Percentiles rank a stretch among this genome's conserved stretches.
These are phyloP conservation scores for Gymnogyps californianus DNA, from an alignment of 2,113 vertebrate species.

Conservation along the genomic window DNA sequence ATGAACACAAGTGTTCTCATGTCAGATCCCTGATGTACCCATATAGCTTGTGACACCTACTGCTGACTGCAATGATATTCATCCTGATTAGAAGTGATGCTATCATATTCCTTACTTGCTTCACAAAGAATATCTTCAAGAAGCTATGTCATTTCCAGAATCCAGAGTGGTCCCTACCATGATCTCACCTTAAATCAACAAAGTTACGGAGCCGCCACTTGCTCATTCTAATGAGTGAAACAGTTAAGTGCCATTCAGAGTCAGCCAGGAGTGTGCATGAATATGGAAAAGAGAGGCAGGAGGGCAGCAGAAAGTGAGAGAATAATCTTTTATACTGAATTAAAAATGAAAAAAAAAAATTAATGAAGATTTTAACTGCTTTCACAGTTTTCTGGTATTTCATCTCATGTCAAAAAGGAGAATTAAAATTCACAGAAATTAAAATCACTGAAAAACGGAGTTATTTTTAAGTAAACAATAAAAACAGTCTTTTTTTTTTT, in stretches of 20 bases:
- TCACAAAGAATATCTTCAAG: neutral
- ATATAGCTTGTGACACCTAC: slow-evolving; percentile 33
- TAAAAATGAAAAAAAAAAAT: neutral
- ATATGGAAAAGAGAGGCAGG: slow-evolving; percentile 39
- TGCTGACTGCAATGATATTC: slow-evolving; percentile 35
- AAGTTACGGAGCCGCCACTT: neutral
- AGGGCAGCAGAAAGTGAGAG: slow-evolving; percentile 32
- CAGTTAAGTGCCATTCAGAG: slow-evolving; percentile 24
- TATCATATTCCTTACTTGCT: neutral
- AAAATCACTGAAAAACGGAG: neutral
- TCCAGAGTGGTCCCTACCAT: neutral
- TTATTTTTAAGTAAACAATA: neutral
- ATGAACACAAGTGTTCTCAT: neutral
- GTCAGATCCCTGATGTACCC: slow-evolving; percentile 24
- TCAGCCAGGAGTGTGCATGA: slow-evolving; percentile 19
- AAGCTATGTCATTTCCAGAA: neutral
- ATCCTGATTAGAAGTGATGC: slow-evolving; percentile 9
- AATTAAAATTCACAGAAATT: neutral
- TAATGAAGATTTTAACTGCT: neutral
- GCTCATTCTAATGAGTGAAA: slow-evolving; percentile 26
- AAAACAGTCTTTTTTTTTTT: neutral
- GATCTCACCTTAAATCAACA: slow-evolving; percentile 8
- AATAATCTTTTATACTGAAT: neutral
- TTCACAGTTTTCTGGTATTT: neutral
- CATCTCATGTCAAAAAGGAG: neutral